Conservation (phyloP, 2,888 invertebrate species). For the Drosophila affinis region DNA sequence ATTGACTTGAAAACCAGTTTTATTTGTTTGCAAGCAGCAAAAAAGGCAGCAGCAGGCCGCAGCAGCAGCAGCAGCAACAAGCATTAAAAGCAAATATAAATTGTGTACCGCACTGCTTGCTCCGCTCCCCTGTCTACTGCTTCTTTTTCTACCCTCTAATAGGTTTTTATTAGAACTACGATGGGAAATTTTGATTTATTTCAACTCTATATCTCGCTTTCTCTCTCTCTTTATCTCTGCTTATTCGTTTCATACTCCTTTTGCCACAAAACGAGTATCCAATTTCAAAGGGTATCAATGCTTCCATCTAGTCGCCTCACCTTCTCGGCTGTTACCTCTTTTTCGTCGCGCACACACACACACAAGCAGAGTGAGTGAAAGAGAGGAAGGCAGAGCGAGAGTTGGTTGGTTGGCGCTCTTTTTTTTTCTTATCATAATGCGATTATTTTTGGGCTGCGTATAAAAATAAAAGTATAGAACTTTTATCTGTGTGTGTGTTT, state of each 20-base stretch:
- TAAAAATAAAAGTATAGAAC: conserved; percentile 63
- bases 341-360: conserved; percentile 14
- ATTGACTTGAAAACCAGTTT: conserved; percentile 75
- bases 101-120: conserved; percentile 52
- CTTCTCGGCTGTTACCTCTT: conserved; percentile 44
- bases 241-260: neutral
- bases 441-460: conserved; percentile 65
- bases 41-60: conserved; percentile 29
- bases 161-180: neutral
- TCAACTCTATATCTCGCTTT: neutral
- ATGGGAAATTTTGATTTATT: conserved; percentile 7
- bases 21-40: conserved; percentile 70
- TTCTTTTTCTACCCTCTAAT: conserved; percentile 18
- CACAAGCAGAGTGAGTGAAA: conserved; percentile 2
- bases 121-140: conserved; percentile 17
- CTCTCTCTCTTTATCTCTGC: neutral
- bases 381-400: neutral
- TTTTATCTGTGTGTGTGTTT: conserved; percentile 47
- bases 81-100: conserved; percentile 73
- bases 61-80: conserved; percentile 63
- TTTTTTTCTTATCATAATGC: conserved; percentile 68
- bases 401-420: conserved; percentile 17
- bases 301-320: conserved; percentile 20
- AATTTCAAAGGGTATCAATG: conserved; percentile 19
- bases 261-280: neutral